phyloP scores from a whole-genome alignment of 2,797 vertebrate species.

The Gymnodraco acuticeps region DNA sequence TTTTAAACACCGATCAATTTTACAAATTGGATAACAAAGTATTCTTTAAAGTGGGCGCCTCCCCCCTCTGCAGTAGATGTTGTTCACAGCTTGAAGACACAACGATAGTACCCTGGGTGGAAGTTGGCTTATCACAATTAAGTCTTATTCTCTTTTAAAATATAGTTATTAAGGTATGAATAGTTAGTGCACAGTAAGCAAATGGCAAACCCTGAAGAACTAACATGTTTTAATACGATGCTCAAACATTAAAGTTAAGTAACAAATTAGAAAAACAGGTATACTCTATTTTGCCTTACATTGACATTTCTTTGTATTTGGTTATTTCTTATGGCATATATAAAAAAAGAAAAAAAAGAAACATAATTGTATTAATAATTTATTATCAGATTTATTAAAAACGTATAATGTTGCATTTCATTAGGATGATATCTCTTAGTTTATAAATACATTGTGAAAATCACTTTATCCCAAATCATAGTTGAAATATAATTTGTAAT shows the following conservation, averaged over 20 bases:
- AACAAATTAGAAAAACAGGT: not conserved
- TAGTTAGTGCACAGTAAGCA: not conserved
- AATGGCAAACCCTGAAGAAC: not conserved
- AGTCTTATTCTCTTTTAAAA: slow-evolving; percentile 31
- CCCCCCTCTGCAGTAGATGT: slow-evolving; percentile 70
- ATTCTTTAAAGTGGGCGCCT: not conserved
- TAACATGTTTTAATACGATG: not conserved
- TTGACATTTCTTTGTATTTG: not conserved
- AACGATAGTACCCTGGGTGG: slow-evolving; percentile 63
- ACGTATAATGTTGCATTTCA: not conserved
- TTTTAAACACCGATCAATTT: rapidly evolving
- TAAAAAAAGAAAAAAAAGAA: not conserved
- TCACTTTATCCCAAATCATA: too few species aligned
- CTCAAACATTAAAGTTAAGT: not conserved
- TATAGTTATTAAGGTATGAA: slow-evolving; percentile 1
- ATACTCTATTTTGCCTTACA: not conserved
- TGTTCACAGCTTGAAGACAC: slow-evolving; percentile 55
- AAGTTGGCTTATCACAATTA: slow-evolving; percentile 43
- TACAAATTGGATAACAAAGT: not conserved
- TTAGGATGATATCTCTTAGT: not conserved
- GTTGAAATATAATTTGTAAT: too few species aligned
- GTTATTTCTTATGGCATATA: not conserved
- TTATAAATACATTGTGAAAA: too few species aligned
- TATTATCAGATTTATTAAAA: not conserved
- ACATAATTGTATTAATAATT: not conserved